Evolutionary conservation across 2,113 vertebrate genomes (phyloP).

Genomic region (Pleuronectes platessa): DNA sequence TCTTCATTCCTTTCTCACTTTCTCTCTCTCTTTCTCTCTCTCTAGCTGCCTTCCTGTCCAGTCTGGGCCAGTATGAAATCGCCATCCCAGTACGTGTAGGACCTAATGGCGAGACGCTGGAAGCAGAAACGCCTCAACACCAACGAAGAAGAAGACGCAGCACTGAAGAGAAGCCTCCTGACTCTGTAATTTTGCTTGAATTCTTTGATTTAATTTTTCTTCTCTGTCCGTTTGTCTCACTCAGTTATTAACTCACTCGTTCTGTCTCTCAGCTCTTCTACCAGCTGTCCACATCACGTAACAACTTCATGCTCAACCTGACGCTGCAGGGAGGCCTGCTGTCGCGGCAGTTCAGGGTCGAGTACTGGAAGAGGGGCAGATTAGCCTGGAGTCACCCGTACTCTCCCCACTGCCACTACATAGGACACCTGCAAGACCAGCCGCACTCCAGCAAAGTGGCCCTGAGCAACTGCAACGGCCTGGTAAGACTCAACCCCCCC

Average conservation of each 20-base stretch:
- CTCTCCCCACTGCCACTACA: conserved; percentile 91
- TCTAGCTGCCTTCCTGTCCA: conserved; percentile 94
- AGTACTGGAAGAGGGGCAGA: conserved; percentile 94
- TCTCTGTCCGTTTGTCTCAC: neutral
- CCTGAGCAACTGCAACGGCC: conserved; percentile 97
- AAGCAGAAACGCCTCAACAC: conserved; percentile 73
- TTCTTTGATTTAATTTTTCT: neutral
- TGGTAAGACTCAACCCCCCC: conserved; percentile 85
- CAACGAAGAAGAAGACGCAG: conserved; percentile 80
- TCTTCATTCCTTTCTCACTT: conserved; percentile 29
- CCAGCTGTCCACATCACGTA: conserved; percentile 89
- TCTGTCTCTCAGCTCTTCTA: conserved; percentile 87
- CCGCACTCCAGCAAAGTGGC: conserved; percentile 91
- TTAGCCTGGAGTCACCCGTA: conserved; percentile 94
- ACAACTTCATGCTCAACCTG: conserved; percentile 95
- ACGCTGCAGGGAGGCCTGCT: conserved; percentile 91
- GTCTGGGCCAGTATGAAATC: conserved; percentile 94
- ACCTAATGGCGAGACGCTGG: conserved; percentile 87
- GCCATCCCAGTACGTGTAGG: conserved; percentile 93
- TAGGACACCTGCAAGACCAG: conserved; percentile 92
- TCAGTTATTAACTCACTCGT: neutral
- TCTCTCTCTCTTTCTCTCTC: conserved; percentile 64
- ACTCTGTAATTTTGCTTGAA: conserved; percentile 59
- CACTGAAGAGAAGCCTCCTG: conserved; percentile 67
- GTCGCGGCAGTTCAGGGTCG: conserved; percentile 91